Evolutionary conservation across 2,113 vertebrate species (phyloP), one percentile per base, ranked within the genome.

Genomic region (Microtus pennsylvanicus): DNA sequence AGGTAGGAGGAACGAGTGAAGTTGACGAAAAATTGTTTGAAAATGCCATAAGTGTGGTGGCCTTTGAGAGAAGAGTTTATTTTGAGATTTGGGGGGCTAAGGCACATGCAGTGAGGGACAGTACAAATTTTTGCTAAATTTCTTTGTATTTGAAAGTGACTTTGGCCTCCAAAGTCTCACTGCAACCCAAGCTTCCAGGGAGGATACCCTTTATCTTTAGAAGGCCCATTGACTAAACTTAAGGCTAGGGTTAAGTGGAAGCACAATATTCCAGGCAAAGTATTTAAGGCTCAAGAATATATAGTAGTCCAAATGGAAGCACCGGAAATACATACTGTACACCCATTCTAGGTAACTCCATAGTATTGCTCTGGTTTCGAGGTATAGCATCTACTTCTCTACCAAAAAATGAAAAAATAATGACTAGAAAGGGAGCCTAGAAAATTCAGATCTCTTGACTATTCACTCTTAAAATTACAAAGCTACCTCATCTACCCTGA

Each of bases 71-170:
- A 65, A 9, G 11, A 16, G 7, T 45, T 91, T 52, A 24, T 83
- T 89, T 76, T 75, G 76, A 93, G 82, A 88, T 80, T 33, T 45
- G 50, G 22, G 28, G 7, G 2, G 30, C 17, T 72, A n/a, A 19
- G 65, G 35, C 10, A 88, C 24, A 96, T 52, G 21, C 52, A 22
- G 83, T 11, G 50, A 87, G 38, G 61, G 21, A 47, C 16, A 78
- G 45, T 91, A 75, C 14, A 87, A 77, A 93, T 74, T 52, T n/a
- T 22, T 65, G 45, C 1, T 82, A 50, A 89, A 58, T 89, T 87
- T 94, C 38, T 63, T 2, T 86, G 76, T 81, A 72, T 10, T 91
- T 88, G 45, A 95, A 89, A 76, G 17, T 81, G 74, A 82, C 45
- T 87, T 75, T 89, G 42, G 30, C 42, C 12, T 92, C 22, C 50